Conservation (phyloP, 2,113 vertebrate species). For the Periophthalmodon schlosseri region DNA sequence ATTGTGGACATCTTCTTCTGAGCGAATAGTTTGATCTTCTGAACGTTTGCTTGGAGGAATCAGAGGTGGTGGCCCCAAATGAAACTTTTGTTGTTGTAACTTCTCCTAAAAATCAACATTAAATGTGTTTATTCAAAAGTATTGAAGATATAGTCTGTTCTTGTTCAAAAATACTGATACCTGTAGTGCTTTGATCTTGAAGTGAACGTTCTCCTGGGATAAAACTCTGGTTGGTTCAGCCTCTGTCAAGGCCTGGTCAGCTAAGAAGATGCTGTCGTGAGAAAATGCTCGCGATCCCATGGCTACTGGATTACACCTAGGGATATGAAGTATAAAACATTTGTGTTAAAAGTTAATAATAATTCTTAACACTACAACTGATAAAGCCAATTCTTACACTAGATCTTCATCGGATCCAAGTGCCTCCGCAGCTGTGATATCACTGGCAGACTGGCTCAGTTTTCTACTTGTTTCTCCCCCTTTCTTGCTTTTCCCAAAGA, state of each 20-base stretch:
- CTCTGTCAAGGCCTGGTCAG: slow-evolving; percentile 79
- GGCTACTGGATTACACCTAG: slow-evolving; percentile 74
- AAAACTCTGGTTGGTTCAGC: slow-evolving; percentile 80
- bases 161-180: slow-evolving; percentile 65
- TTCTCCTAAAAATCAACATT: slow-evolving; percentile 77
- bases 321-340: background rate
- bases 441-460: slow-evolving; percentile 81
- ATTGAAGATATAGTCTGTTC: background rate
- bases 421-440: slow-evolving; percentile 69
- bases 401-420: slow-evolving; percentile 85
- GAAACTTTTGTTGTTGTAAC: slow-evolving; percentile 87
- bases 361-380: background rate
- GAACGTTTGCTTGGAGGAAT: slow-evolving; percentile 72
- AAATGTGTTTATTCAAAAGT: background rate
- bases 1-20: slow-evolving; percentile 83
- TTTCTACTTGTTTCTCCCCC: slow-evolving; percentile 73
- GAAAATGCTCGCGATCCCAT: slow-evolving; percentile 89
- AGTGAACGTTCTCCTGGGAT: slow-evolving; percentile 90
- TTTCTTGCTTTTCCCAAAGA: slow-evolving; percentile 86
- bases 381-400: slow-evolving; percentile 36
- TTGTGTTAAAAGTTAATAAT: background rate
- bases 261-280: slow-evolving; percentile 93
- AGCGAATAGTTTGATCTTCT: slow-evolving; percentile 79
- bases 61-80: slow-evolving; percentile 81
- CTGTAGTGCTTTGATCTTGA: slow-evolving; percentile 90